phyloP scores from a whole-genome alignment of 2,888 invertebrate genomes.

The Cosmia pyralina region DNA sequence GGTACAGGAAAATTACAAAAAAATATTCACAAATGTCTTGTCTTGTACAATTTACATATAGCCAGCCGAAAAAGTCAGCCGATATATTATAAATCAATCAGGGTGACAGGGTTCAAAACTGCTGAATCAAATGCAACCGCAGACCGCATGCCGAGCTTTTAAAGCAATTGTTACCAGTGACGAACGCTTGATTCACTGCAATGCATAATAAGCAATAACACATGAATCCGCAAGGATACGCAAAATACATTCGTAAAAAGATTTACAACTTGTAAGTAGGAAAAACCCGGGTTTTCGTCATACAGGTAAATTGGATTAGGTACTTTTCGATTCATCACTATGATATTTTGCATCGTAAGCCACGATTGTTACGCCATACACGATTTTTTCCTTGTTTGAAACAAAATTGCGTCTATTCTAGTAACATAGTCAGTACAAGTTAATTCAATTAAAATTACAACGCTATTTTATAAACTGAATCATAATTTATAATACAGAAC shows the following conservation, averaged over 20 bases:
- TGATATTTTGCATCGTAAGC: slow-evolving; percentile 5
- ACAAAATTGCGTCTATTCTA: background rate
- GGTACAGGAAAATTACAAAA: slow-evolving; percentile 14
- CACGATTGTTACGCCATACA: background rate
- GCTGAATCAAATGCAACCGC: slow-evolving; percentile 52
- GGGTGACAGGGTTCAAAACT: slow-evolving; percentile 19
- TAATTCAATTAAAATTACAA: slow-evolving; percentile 2
- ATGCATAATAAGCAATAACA: slow-evolving; percentile 17
- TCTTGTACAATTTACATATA: background rate
- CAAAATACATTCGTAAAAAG: slow-evolving; percentile 18
- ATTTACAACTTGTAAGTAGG: slow-evolving; percentile 45
- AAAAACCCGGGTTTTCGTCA: slow-evolving; percentile 39
- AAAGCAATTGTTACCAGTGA: slow-evolving; percentile 35
- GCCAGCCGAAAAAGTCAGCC: too few relatives aligned
- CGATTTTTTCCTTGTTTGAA: background rate
- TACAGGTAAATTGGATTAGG: slow-evolving; percentile 21
- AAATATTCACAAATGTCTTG: background rate
- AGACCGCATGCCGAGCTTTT: slow-evolving; percentile 43
- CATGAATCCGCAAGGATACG: slow-evolving; percentile 28
- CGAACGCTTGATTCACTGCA: slow-evolving; percentile 37
- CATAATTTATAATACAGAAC: slow-evolving; percentile 9
- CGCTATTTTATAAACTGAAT: background rate
- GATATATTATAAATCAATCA: slow-evolving; percentile 51
- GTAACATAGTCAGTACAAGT: background rate
- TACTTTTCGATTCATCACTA: background rate